These are phyloP conservation scores for Drosophila nr. perissopoda DNA, from an alignment of 2,888 invertebrate species.

Conservation along the genomic window DNA sequence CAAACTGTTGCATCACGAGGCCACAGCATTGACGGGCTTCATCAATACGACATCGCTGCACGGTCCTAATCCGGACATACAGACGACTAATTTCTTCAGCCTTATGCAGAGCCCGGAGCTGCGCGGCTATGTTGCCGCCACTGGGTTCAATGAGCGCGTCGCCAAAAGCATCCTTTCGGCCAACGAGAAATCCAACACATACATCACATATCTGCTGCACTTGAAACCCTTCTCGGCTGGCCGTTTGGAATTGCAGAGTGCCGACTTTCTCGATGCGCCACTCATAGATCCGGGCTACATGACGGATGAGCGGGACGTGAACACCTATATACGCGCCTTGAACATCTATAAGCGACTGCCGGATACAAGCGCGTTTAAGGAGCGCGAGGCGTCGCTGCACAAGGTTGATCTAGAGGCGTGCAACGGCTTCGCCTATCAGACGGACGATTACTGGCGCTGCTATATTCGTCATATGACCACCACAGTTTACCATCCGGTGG, in stretches of 20 bases:
- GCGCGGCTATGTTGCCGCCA: slow-evolving; percentile 79
- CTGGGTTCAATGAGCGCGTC: slow-evolving; percentile 80
- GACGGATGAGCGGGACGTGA: slow-evolving; percentile 86
- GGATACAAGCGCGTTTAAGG: slow-evolving; percentile 84
- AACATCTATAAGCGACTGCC: slow-evolving; percentile 82
- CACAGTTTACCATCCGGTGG: slow-evolving; percentile 91
- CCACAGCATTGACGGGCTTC: slow-evolving; percentile 86
- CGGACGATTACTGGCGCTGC: slow-evolving; percentile 95
- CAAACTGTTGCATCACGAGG: slow-evolving; percentile 85
- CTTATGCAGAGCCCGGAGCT: slow-evolving; percentile 84
- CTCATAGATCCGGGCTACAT: slow-evolving; percentile 87
- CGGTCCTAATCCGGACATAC: slow-evolving; percentile 87
- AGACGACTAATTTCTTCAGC: slow-evolving; percentile 86
- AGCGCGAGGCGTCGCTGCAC: slow-evolving; percentile 85
- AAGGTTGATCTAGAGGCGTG: slow-evolving; percentile 92
- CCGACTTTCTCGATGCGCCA: slow-evolving; percentile 86
- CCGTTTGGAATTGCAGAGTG: slow-evolving; percentile 85
- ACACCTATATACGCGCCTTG: slow-evolving; percentile 82
- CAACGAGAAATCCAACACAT: slow-evolving; percentile 80
- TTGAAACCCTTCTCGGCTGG: slow-evolving; percentile 86
- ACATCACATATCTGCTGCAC: slow-evolving; percentile 80
- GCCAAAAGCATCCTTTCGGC: slow-evolving; percentile 81
- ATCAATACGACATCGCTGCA: slow-evolving; percentile 86
- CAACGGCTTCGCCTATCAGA: slow-evolving; percentile 88
- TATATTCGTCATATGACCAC: slow-evolving; percentile 91